Evolutionary conservation across 1,140 invertebrate genomes (phyloP), one percentile per base, ranked within the genome.

Genomic region (Tribolium castaneum): DNA sequence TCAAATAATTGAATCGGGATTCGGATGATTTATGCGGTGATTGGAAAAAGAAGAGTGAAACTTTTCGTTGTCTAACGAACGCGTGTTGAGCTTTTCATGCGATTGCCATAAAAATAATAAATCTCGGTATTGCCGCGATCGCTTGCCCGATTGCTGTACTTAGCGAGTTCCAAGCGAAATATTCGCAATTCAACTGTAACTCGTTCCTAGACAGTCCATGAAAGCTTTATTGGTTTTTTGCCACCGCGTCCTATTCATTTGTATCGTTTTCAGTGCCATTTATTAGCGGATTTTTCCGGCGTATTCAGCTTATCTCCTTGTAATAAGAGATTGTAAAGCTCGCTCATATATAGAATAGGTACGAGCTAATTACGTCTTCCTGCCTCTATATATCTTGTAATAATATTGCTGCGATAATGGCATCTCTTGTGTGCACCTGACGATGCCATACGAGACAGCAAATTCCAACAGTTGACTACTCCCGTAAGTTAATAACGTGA

Each of bases 311-410:
- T 66, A 66, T 66, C 59, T 66, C 25, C 19, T 10, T 22, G 59
- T 35, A 66, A 66, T 66, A 66, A 66, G 59, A 66, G 59, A 66
- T 66, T 66, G 59, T 66, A 66, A 66, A 66, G 59, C 59, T 66
- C 59, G 59, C 59, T 66, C 59, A 66, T 35, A 66, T 22, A 66
- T 30, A 59, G 54, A 35, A 66, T 66, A 35, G 25, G 59, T 66
- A 66, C 59, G 59, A 34, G 59, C 59, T 66, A 66, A 66, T 66
- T 66, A 66, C 59, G 59, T 66, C 30, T 66, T 66, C 59, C 59
- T 66, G 59, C 59, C 30, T 66, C 59, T 14, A 66, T 39, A 66
- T 66, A 35, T 66, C 59, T 66, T 34, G 59, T 30, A 35, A 35
- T 34, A 66, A 66, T 66, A 35, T 35, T 66, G 59, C 59, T 35